These are phyloP conservation scores for Triplophysa rosa DNA, from an alignment of 2,113 vertebrate genomes.

Conservation along the genomic window DNA sequence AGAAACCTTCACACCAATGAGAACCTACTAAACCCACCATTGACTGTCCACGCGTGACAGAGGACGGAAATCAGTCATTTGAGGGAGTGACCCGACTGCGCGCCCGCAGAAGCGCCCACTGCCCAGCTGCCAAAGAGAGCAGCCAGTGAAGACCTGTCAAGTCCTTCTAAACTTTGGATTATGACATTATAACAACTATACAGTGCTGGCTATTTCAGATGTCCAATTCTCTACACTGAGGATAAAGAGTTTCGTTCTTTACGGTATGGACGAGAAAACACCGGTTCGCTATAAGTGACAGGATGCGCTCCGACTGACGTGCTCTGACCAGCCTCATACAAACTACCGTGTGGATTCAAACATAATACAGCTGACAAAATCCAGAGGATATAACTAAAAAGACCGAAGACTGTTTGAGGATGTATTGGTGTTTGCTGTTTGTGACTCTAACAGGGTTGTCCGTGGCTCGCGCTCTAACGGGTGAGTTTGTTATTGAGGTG, in stretches of 20 bases:
- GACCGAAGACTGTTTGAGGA: conserved; percentile 10
- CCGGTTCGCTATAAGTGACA: neutral
- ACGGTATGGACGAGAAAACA: neutral
- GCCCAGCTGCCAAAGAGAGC: neutral
- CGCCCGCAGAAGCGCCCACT: conserved; percentile 9
- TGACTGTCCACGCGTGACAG: conserved; percentile 3
- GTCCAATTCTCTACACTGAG: neutral
- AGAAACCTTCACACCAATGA: conserved; percentile 7
- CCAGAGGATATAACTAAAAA: conserved; percentile 5
- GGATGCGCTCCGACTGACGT: conserved; percentile 4
- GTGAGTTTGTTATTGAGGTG: conserved; percentile 20
- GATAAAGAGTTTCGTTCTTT: conserved; percentile 1
- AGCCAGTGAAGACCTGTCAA: conserved; percentile 24
- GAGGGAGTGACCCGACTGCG: conserved; percentile 33
- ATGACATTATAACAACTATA: neutral
- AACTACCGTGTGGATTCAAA: conserved; percentile 9
- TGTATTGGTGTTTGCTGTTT: conserved; percentile 28
- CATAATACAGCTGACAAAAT: neutral
- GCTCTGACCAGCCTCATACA: neutral
- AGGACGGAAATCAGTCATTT: conserved; percentile 15
- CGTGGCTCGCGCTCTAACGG: conserved; percentile 20
- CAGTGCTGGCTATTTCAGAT: neutral
- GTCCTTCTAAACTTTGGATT: conserved; percentile 21
- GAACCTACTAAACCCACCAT: conserved; percentile 1
- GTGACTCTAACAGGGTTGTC: conserved; percentile 19